A percentile compares a stretch with the other conserved stretches of the same genome.
Evolutionary conservation across 2,888 invertebrate species (phyloP).

Genomic region (Pteria penguin): DNA sequence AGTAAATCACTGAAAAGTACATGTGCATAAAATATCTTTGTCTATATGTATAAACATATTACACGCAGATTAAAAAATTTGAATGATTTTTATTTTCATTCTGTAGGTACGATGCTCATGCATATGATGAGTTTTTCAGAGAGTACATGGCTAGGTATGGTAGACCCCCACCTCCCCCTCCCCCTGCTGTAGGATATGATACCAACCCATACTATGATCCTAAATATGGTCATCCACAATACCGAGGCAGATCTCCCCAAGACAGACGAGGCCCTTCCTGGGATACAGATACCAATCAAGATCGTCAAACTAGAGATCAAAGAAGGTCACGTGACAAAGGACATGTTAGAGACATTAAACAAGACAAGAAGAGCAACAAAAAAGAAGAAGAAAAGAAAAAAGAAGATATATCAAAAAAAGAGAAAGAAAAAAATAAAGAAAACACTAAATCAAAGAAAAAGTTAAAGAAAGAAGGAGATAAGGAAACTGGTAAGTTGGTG

Average conservation of each 20-base stretch:
- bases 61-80: no score
- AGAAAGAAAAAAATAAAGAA: conserved; percentile 48
- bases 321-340: conserved; percentile 80
- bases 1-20: no score
- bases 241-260: conserved; percentile 44
- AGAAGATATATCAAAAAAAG: conserved; percentile 59
- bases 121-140: conserved; percentile 49
- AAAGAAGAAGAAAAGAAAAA: conserved; percentile 11
- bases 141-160: conserved; percentile 48
- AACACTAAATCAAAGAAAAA: conserved; percentile 46
- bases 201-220: conserved; percentile 33
- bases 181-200: conserved; percentile 29
- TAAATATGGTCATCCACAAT: conserved; percentile 43
- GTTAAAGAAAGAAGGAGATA: conserved; percentile 48
- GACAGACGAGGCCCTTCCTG: conserved; percentile 10
- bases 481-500: conserved; percentile 51
- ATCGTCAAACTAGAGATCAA: conserved; percentile 65
- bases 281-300: conserved; percentile 80
- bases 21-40: no score
- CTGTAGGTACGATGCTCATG: conserved; percentile 49
- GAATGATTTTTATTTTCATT: neutral
- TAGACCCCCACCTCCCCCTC: conserved; percentile 46
- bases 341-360: conserved; percentile 80
- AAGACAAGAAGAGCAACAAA: conserved; percentile 49
- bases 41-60: no score